Evolutionary conservation across 2,888 invertebrate genomes (phyloP), one percentile per base, ranked within the genome.

Genomic region (Lepidochrysops patricia): DNA sequence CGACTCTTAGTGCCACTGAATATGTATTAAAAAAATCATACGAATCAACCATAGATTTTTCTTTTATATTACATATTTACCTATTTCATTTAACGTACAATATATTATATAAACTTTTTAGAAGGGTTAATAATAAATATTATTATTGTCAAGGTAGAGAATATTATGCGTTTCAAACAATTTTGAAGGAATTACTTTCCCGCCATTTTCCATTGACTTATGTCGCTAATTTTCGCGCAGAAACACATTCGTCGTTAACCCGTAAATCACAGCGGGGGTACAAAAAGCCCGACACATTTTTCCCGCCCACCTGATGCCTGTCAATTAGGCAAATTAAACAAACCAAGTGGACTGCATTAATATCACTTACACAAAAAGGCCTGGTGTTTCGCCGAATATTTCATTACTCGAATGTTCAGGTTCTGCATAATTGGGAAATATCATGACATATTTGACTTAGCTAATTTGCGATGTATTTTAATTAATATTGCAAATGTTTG

Each of bases 261-360:
- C 50, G 50, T 26, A 50, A 50, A 50, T 50, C 50, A 50, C 12
- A 50, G 50, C 50, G 1, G 26, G 26, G 25, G 50, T 26, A 50
- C 13, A 50, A 50, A 26, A 50, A 43, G 43, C 43, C 23, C 9
- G 12, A 43, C 19, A 23, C 19, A 15, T 15, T 19, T 12, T 48
- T 25, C n/a, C 49, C 23, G 26, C 26, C 26, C 50, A 50, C 50
- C 13, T 7, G 26, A 25, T 26, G 9, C 26, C 68, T 80, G 84
- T 83, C 85, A 83, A 84, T 85, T 84, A 85, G 75, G 69, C 64
- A 81, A 84, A 86, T 85, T 84, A 84, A 85, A 84, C 80, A 43
- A 82, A 79, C 75, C 73, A 69, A 73, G 71, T 37, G 60, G 56
- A 71, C 76, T 69, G 23, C 58, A 48, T 49, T 57, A 57, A 48